These are phyloP conservation scores for Neocrepidodera transversa DNA, from an alignment of 2,888 invertebrate species.

Conservation along the genomic window DNA sequence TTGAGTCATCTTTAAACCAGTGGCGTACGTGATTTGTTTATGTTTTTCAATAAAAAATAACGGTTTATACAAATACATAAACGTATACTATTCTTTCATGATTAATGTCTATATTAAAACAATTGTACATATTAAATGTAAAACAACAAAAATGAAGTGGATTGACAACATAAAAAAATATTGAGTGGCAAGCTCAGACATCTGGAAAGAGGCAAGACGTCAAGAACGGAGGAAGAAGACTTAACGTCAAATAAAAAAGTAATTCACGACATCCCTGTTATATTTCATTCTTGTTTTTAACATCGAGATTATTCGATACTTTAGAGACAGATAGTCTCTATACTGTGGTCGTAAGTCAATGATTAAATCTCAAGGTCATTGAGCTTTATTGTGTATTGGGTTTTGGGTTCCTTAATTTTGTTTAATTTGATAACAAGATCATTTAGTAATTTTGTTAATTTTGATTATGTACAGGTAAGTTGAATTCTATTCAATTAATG, in stretches of 20 bases:
- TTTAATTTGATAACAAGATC: slow-evolving; percentile 2
- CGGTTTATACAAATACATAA: too few species aligned
- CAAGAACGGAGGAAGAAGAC: neutral
- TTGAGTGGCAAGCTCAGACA: too few species aligned
- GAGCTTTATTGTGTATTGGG: slow-evolving; percentile 12
- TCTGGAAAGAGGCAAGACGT: too few species aligned
- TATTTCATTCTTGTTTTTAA: neutral
- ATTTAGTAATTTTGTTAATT: slow-evolving; percentile 1
- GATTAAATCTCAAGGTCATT: slow-evolving; percentile 7
- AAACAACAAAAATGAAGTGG: too few species aligned
- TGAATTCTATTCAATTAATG: too few species aligned
- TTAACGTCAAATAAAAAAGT: neutral
- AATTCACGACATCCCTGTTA: neutral
- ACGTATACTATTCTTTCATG: too few species aligned
- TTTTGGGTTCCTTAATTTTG: slow-evolving; percentile 2
- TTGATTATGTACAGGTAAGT: slow-evolving; percentile 22
- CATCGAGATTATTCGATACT: too few species aligned
- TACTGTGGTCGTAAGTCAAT: neutral
- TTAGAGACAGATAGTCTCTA: too few species aligned
- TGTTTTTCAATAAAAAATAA: too few species aligned
- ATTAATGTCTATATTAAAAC: too few species aligned
- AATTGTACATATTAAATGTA: too few species aligned
- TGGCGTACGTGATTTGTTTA: slow-evolving; percentile 16
- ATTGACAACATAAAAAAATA: too few species aligned
- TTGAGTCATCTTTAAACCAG: slow-evolving; percentile 16